Conservation (phyloP, 2,797 vertebrate genomes). For the Sylvilagus floridanus region DNA sequence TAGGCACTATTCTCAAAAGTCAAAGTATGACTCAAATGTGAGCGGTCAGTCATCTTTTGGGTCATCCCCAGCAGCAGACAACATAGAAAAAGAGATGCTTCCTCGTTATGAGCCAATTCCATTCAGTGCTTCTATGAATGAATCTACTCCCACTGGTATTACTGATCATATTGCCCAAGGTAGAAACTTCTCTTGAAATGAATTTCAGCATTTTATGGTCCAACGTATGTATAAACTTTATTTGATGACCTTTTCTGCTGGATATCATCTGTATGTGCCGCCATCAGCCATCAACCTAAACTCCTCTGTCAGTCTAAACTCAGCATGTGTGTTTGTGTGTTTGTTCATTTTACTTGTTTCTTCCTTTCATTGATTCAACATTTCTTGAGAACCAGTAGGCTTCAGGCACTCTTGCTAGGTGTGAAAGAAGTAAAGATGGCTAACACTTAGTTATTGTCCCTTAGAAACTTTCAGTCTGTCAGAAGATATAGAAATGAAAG, state of each 20-base stretch:
- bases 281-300: constrained; percentile 10
- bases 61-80: constrained; percentile 81
- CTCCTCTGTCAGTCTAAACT: constrained; percentile 14
- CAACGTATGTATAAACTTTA: constrained; percentile 84
- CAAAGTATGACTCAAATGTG: constrained; percentile 84
- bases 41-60: constrained; percentile 81
- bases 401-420: constrained; percentile 9
- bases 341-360: constrained; percentile 48
- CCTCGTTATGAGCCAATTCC: constrained; percentile 88
- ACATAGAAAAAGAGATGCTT: constrained; percentile 83
- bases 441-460: constrained; percentile 7
- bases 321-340: not conserved
- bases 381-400: constrained; percentile 14
- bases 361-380: constrained; percentile 57
- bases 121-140: constrained; percentile 91
- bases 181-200: constrained; percentile 84
- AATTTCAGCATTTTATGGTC: constrained; percentile 83
- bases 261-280: constrained; percentile 64
- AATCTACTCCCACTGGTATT: constrained; percentile 90
- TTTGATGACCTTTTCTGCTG: constrained; percentile 79
- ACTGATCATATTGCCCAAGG: constrained; percentile 86
- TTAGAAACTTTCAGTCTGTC: constrained; percentile 22
- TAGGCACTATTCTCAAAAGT: constrained; percentile 86
- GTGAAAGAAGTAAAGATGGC: constrained; percentile 20
- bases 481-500: not conserved